Base-by-base conservation (phyloP, 2,888 invertebrate species). In the Enchytraeus crypticus region DNA sequence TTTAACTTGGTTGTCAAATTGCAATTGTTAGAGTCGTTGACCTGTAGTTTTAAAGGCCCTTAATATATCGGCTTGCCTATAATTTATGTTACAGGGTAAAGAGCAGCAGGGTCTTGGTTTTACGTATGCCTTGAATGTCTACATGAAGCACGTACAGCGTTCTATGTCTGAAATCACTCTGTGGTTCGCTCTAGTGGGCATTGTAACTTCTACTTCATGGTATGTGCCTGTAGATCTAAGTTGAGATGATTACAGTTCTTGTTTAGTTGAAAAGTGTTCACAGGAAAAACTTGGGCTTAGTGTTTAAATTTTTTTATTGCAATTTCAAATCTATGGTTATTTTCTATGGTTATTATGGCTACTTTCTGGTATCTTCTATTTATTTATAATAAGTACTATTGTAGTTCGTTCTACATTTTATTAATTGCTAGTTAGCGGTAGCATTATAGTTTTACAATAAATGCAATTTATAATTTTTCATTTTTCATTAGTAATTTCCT, bases 31-130 rank as follows among this genome's bases (percentile, higher is more conserved):
- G n/a, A n/a, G n/a, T n/a, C n/a, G n/a, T n/a, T n/a, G n/a, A n/a
- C n/a, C n/a, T n/a, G n/a, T n/a, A n/a, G n/a, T n/a, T n/a, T n/a
- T n/a, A n/a, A n/a, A n/a, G n/a, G n/a, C n/a, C n/a, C n/a, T n/a
- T n/a, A n/a, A n/a, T n/a, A n/a, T n/a, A n/a, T n/a, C n/a, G n/a
- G n/a, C n/a, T n/a, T n/a, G n/a, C n/a, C n/a, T n/a, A n/a, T n/a
- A n/a, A n/a, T n/a, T n/a, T n/a, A n/a, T 51, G 53, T 58, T 62
- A 21, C 59, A 73, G 72, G 70, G 70, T 23, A 73, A 73, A 63
- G 69, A 68, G 53, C 66, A 69, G 3, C 47, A 59, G 18, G 71
- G 71, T 18, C 66, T 62, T 18, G 72, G 71, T 5, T 64, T 73
- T 29, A 1, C 59, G 5, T 47, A 27, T 45, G 30, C 45, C 21